phyloP scores from a whole-genome alignment of 2,113 vertebrate species.

The Hypocryptadius cinnamomeus region DNA sequence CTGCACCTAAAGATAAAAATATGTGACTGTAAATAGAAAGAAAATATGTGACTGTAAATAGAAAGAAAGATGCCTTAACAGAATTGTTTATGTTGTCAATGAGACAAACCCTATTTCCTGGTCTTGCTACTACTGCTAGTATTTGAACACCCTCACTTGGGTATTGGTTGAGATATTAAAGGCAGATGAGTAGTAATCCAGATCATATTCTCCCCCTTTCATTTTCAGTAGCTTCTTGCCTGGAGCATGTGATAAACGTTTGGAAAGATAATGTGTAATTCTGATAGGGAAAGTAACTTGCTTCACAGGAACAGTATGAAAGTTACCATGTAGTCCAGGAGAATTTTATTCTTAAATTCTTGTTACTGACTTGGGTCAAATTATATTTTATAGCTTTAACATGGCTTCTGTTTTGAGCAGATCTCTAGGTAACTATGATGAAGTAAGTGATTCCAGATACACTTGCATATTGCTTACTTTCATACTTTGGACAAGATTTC shows the following conservation, averaged over 20 bases:
- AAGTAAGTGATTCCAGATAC: background rate
- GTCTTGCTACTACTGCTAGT: background rate
- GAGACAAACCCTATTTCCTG: background rate
- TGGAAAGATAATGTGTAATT: background rate
- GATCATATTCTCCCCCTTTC: background rate
- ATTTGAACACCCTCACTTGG: background rate
- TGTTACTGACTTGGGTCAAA: background rate
- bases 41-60: background rate
- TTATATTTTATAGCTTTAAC: background rate
- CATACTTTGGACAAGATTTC: background rate
- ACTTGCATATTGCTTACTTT: background rate
- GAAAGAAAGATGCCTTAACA: background rate
- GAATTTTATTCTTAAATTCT: background rate
- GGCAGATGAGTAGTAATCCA: background rate
- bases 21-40: background rate
- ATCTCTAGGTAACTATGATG: background rate
- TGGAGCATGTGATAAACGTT: background rate
- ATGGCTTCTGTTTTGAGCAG: background rate
- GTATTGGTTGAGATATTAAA: background rate
- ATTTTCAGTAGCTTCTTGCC: background rate
- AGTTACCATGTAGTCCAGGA: background rate
- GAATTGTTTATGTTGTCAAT: background rate
- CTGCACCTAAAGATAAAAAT: background rate
- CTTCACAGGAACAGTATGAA: background rate
- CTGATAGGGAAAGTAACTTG: background rate